Evolutionary conservation across 2,797 vertebrate genomes (phyloP), one percentile per base, ranked within the genome.

Genomic region (Salmo trutta): DNA sequence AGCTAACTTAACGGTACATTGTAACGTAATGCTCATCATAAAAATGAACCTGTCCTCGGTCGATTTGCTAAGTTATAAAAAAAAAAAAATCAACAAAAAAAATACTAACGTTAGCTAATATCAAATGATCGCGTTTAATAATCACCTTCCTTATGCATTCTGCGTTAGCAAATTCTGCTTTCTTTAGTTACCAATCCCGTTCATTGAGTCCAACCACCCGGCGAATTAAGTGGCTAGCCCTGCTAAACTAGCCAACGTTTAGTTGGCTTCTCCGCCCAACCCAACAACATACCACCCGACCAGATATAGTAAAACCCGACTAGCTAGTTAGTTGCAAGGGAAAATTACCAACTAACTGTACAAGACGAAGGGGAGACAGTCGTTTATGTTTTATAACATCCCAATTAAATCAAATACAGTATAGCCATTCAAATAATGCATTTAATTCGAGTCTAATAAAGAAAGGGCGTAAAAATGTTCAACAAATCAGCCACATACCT

Each of bases 401-500:
- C 29, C 17, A 5, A 21, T 15, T 52, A 1, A 1, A 0, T 36
- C 69, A 47, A 27, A 47, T 14, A 17, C 19, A 16, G 8, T 17
- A 7, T 10, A 41, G 17, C 27, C 77, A 72, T 76, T 5, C 74
- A 91, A 84, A 24, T 68, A 3, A 0, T 17, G 47, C 24, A 62
- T 74, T 21, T 3, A 54, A 47, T 17, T 3, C 73, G 59, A 74
- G 69, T 21, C 52, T 29, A 71, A 36, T 71, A 88, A 85, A 47
- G 10, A 47, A 47, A 89, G 88, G 87, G 78, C 86, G 88, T 83
- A 82, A 75, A 77, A 80, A 87, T 17, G 82, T 47, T 47, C 10
- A 47, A 47, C 2, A 12, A 47, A 47, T 3, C 41, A 47, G 41
- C 14, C 91, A 93, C 90, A 90, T 95, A 98, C 97, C 98, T 96